A percentile compares a stretch with the other conserved stretches of the same genome.
phyloP scores from a whole-genome alignment of 2,113 vertebrate species.

The Sciurus niger region DNA sequence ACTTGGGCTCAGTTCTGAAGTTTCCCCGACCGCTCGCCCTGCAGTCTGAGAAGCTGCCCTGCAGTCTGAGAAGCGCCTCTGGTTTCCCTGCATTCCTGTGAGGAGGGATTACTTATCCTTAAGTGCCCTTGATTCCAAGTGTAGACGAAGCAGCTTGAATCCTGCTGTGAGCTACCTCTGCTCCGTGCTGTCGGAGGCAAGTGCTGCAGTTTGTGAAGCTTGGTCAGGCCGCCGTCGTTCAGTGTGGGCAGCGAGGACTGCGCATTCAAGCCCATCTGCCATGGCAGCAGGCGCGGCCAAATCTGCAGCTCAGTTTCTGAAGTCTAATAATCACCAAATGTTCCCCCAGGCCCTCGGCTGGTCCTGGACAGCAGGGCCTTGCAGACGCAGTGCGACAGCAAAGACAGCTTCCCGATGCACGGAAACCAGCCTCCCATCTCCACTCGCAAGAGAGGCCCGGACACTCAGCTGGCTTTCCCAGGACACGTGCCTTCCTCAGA shows the following conservation, averaged over 20 bases:
- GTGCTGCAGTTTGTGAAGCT: slow-evolving; percentile 1
- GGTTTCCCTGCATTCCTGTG: not conserved
- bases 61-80: no score
- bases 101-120: not conserved
- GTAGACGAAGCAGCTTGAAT: not conserved
- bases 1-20: not conserved
- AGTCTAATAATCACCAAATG: slow-evolving; percentile 84
- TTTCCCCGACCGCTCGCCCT: not conserved
- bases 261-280: slow-evolving; percentile 73
- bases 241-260: not conserved
- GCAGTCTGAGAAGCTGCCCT: not conserved
- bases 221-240: not conserved
- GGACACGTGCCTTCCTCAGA: not conserved
- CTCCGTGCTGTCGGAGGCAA: not conserved
- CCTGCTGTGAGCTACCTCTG: not conserved
- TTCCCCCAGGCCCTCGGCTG: slow-evolving; percentile 76
- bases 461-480: not conserved
- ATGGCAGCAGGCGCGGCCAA: slow-evolving; percentile 47
- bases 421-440: not conserved
- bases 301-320: slow-evolving; percentile 58
- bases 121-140: not conserved
- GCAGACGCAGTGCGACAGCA: not conserved
- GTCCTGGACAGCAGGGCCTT: not conserved
- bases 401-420: not conserved
- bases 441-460: not conserved